Evolutionary conservation across 2,797 vertebrate species (phyloP), one percentile per base, ranked within the genome.

Genomic region (Furcifer pardalis): DNA sequence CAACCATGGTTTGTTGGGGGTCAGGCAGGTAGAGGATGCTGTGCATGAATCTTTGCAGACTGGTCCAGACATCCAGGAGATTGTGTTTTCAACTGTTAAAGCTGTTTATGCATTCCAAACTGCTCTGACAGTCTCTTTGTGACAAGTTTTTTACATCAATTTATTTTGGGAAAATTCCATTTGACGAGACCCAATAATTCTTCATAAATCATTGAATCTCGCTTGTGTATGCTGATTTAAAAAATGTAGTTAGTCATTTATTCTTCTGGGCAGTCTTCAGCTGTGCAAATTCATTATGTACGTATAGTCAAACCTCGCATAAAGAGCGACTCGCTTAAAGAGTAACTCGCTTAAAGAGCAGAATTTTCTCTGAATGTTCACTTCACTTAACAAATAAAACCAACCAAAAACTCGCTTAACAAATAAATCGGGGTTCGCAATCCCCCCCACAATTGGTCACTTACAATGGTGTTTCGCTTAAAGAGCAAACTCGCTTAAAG

Each of bases 151-250:
- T 98, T 97, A 97, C 97, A 97, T 96, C 97, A 96, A 98, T 97
- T 97, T 98, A 98, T 98, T 98, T 98, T 97, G 97, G 97, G 98
- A 97, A 98, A 98, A 98, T 98, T 98, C 97, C 98, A 98, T 97
- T 96, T 95, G 96, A 97, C 96, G 59, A 95, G 95, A 97, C 95
- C 79, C 94, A 95, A 96, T 96, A 96, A 96, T 96, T 96, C 95
- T 95, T 95, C 97, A 97, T 97, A 97, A 97, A 97, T 98, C 97
- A 97, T 96, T 96, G 97, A 97, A 96, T 97, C 97, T 97, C 96
- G 94, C 96, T 97, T 98, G 97, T 97, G 97, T 97, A 95, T n/a
- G n/a, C 96, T 97, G 97, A 98, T 97, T 97, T 44, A 25, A 49
- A 85, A 96, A 95, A 96, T 95, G 95, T 97, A 96, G 96, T 96